Conservation (phyloP, 2,797 vertebrate genomes). For the Antennarius maculatus region DNA sequence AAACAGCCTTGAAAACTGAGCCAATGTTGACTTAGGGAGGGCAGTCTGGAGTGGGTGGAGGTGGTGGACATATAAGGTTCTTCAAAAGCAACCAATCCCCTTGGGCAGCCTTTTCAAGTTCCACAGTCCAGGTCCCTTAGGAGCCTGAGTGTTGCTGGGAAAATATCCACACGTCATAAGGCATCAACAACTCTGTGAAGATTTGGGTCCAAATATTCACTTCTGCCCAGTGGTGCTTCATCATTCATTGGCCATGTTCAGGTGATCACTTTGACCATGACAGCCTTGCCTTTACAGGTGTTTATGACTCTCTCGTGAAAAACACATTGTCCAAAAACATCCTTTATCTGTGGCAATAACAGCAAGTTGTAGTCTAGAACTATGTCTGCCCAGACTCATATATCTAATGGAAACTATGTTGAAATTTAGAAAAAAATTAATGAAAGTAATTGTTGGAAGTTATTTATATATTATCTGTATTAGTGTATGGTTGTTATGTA, state of each 20-base stretch:
- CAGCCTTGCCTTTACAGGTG: slow-evolving; percentile 2
- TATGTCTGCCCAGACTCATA: no score
- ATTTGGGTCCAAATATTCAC: slow-evolving; percentile 40
- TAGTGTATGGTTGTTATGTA: no score
- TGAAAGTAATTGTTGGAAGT: no score
- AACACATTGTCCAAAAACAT: background rate
- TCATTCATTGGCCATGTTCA: slow-evolving; percentile 13
- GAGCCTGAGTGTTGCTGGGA: slow-evolving; percentile 73
- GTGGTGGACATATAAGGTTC: slow-evolving; percentile 54
- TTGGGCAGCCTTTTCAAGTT: slow-evolving; percentile 72
- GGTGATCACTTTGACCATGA: background rate
- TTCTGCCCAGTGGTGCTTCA: slow-evolving; percentile 31
- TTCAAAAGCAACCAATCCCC: slow-evolving; percentile 60
- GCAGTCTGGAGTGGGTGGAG: slow-evolving; percentile 61
- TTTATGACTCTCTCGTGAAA: background rate
- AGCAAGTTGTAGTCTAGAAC: background rate
- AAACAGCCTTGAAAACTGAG: slow-evolving; percentile 73
- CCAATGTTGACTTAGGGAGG: slow-evolving; percentile 76
- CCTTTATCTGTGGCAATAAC: background rate
- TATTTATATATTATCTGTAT: no score
- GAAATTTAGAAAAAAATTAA: no score
- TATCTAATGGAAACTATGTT: no score
- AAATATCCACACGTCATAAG: slow-evolving; percentile 56
- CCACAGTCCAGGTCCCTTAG: slow-evolving; percentile 66
- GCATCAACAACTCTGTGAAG: slow-evolving; percentile 39